Evolutionary conservation across 2,113 vertebrate genomes (phyloP).

Genomic region (Riparia riparia): DNA sequence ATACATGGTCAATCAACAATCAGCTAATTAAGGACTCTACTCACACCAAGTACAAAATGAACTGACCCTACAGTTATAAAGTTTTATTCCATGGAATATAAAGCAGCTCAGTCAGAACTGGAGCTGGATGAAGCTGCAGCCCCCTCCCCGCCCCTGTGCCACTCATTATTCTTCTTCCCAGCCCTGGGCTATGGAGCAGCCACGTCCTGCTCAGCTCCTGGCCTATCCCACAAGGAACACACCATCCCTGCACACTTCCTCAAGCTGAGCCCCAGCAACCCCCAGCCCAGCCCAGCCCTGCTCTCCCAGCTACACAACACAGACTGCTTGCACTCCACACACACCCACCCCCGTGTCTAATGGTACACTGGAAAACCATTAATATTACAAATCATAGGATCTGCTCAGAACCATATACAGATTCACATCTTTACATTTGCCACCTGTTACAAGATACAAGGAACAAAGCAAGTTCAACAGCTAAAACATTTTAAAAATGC

Average conservation of each 20-base stretch:
- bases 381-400: conserved; percentile 76
- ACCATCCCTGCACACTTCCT: not conserved
- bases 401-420: conserved; percentile 80
- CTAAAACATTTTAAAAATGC: conserved; percentile 86
- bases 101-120: conserved; percentile 30
- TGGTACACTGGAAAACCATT: conserved; percentile 77
- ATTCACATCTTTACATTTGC: conserved; percentile 79
- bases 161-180: not conserved
- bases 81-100: conserved; percentile 6
- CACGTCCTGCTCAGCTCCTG: fast-evolving
- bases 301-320: not conserved
- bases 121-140: not conserved
- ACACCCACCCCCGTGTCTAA: conserved; percentile 48
- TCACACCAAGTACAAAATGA: conserved; percentile 30
- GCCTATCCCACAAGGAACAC: not conserved
- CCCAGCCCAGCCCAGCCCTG: not conserved
- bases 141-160: not conserved
- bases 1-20: not conserved
- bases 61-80: not conserved
- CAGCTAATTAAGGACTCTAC: not conserved
- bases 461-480: conserved; percentile 77
- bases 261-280: not conserved
- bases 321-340: not conserved
- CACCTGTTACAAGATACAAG: conserved; percentile 82
- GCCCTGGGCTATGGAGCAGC: not conserved